Evolutionary conservation across 2,113 vertebrate species (phyloP).

Genomic region (Acinonyx jubatus): DNA sequence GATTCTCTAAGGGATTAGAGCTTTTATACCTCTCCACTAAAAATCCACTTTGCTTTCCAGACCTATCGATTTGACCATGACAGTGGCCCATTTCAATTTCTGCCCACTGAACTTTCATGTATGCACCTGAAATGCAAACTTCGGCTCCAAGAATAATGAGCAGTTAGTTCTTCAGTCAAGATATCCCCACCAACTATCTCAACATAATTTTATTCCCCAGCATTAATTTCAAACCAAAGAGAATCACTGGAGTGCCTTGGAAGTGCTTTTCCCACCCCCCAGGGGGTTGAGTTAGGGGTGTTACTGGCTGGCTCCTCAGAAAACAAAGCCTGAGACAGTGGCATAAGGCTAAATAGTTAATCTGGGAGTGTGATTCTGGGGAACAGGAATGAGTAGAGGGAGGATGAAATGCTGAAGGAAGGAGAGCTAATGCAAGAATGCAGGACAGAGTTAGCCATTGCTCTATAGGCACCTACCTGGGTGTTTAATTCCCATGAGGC

Average conservation of each 20-base stretch:
- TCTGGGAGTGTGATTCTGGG: neutral
- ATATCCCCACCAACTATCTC: neutral
- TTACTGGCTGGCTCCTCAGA: neutral
- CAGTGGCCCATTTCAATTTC: neutral
- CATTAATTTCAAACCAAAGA: neutral
- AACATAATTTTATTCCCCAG: slow-evolving; percentile 25
- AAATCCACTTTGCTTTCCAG: slow-evolving; percentile 2
- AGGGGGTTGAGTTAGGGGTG: neutral
- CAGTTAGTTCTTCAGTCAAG: neutral
- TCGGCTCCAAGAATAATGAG: neutral
- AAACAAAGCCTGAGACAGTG: neutral
- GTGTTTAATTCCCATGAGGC: neutral
- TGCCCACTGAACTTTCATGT: neutral
- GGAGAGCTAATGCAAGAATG: neutral
- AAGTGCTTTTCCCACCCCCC: neutral
- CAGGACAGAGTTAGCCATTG: neutral
- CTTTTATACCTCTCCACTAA: neutral
- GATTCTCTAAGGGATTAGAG: neutral
- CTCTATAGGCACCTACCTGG: neutral
- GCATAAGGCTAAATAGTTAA: neutral
- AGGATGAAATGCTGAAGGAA: neutral
- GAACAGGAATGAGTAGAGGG: neutral
- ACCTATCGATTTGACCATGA: neutral
- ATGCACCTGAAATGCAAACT: neutral
- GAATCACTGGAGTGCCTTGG: neutral